Base-by-base conservation (phyloP, 2,113 vertebrate species). In the Thunnus thynnus region DNA sequence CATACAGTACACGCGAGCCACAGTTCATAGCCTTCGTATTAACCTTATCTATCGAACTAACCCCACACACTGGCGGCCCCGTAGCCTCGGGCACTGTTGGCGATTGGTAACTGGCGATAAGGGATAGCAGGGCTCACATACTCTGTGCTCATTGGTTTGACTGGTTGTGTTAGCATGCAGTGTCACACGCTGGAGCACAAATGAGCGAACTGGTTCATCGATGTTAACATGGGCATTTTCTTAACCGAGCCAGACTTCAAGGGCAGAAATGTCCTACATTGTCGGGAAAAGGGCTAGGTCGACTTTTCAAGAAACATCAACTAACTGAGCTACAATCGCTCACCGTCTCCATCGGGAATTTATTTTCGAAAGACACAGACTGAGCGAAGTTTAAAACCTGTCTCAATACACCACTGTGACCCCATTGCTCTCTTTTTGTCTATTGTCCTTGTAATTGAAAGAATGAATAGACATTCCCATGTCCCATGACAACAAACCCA, bases 141-240 rank as follows among this genome's bases (percentile, higher is more conserved):
- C 13, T 56, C 22, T 25, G 47, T 67, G 82, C 71, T 87, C 91
- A 91, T 89, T 63, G 86, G 77, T 78, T 87, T 90, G 91, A 91
- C 88, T 89, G 76, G 52, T 73, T 73, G 44, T 65, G 73, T 72
- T 72, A 67, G 57, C 41, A 55, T 72, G 71, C 58, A 76, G 63
- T 16, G 62, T 79, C 47, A 8, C 58, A 78, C 16, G 3, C 75
- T 64, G 58, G 68, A 61, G 82, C 74, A n/a, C 52, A 79, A 85
- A 78, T 52, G 64, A 75, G 76, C 14, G 17, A 91, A 84, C 46
- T 84, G 80, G 85, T 88, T 91, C 86, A 91, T 71, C 36, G 36
- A 83, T 64, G 83, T 80, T 76, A 86, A 80, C 66, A 62, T 20
- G 17, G 72, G 47, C n/a, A 0, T 47, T 83, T 78, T 18, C 64